Conservation (phyloP, 2,113 vertebrate species). For the Egretta garzetta region DNA sequence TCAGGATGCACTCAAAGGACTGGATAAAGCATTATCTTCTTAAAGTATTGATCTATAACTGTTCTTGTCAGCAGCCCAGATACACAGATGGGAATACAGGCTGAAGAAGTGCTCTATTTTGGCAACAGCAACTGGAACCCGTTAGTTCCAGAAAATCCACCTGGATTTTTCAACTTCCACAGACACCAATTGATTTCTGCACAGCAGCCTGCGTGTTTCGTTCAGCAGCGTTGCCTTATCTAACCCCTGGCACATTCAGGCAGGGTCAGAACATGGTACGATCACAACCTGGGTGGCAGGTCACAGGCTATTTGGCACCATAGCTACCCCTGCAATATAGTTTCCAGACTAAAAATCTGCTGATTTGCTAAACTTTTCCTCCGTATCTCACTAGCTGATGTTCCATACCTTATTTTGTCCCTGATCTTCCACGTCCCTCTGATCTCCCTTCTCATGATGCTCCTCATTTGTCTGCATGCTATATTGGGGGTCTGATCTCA, state of each 20-base stretch:
- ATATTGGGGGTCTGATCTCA: slow-evolving; percentile 18
- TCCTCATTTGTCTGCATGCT: not conserved
- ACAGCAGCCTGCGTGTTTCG: not conserved
- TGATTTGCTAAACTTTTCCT: not conserved
- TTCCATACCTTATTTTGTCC: not conserved
- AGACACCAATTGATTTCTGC: not conserved
- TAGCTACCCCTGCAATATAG: not conserved
- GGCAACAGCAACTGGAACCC: not conserved
- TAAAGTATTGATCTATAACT: not conserved
- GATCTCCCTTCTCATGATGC: not conserved
- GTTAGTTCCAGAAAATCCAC: not conserved
- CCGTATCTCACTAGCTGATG: not conserved
- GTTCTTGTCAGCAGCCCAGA: not conserved
- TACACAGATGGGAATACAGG: not conserved
- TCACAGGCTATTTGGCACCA: not conserved
- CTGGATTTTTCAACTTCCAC: not conserved
- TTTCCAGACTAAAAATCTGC: not conserved
- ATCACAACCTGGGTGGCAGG: not conserved
- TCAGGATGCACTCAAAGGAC: not conserved
- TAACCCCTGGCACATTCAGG: not conserved
- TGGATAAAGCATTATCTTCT: not conserved
- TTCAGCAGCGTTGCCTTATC: not conserved
- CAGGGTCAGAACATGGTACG: not conserved
- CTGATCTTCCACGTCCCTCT: not conserved
- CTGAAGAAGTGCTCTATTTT: not conserved